Percentiles rank a stretch among this genome's conserved stretches.
Conservation (phyloP, 2,797 vertebrate genomes). For the Macropus fuliginosus region DNA sequence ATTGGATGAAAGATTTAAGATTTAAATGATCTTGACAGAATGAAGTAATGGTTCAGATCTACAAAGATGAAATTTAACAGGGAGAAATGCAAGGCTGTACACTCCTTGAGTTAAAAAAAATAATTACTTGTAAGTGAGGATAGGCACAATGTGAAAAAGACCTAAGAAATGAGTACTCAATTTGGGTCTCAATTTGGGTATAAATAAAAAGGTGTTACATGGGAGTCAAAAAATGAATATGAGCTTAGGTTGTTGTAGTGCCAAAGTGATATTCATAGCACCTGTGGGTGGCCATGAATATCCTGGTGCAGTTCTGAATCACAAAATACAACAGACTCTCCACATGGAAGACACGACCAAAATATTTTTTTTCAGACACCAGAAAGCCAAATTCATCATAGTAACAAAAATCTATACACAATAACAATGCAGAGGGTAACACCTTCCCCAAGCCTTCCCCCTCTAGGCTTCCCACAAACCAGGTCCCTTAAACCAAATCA, state of each 20-base stretch:
- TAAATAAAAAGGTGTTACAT: not conserved
- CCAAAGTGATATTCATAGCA: too few relatives aligned
- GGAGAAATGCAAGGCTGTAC: not conserved
- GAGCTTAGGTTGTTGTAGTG: not conserved
- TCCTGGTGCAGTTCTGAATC: too few relatives aligned
- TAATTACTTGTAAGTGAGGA: not conserved
- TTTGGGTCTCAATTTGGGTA: not conserved
- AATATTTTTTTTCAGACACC: too few relatives aligned
- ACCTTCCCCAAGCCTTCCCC: too few relatives aligned
- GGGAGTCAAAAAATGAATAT: not conserved
- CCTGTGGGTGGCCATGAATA: too few relatives aligned
- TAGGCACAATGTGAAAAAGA: not conserved
- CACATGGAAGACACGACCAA: too few relatives aligned
- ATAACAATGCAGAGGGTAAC: too few relatives aligned
- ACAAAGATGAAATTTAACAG: not conserved
- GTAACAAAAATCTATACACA: too few relatives aligned
- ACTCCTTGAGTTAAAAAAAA: not conserved
- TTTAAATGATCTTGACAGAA: not conserved
- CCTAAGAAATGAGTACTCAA: not conserved
- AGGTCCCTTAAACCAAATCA: too few relatives aligned
- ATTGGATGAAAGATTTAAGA: not conserved
- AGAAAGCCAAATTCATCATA: too few relatives aligned
- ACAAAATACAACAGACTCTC: too few relatives aligned
- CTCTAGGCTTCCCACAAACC: too few relatives aligned
- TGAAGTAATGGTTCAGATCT: not conserved